Percentiles rank a stretch among this genome's conserved stretches.
phyloP scores from a whole-genome alignment of 2,888 invertebrate genomes.

The Tuta absoluta region DNA sequence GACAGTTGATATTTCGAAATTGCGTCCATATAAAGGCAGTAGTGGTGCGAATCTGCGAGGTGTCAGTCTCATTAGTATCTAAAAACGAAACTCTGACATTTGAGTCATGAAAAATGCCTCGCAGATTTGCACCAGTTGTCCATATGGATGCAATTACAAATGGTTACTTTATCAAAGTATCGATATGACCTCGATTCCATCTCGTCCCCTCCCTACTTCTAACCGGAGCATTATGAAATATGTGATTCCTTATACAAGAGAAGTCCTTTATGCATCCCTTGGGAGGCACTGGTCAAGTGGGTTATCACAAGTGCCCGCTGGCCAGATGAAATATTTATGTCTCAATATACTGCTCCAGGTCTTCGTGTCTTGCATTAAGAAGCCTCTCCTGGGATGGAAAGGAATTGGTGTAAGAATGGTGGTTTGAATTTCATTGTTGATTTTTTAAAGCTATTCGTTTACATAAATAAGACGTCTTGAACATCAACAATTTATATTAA shows the following conservation, averaged over 20 bases:
- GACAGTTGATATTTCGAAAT: too few relatives aligned
- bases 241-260: conserved; percentile 79
- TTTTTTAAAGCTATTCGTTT: background rate
- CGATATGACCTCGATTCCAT: background rate
- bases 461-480: too few relatives aligned
- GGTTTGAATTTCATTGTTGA: conserved; percentile 28
- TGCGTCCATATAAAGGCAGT: too few relatives aligned
- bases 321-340: conserved; percentile 81
- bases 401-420: conserved; percentile 35
- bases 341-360: conserved; percentile 70
- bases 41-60: too few relatives aligned
- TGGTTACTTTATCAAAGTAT: too few relatives aligned
- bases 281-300: conserved; percentile 77
- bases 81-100: too few relatives aligned
- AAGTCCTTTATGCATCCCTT: conserved; percentile 79
- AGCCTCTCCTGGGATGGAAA: conserved; percentile 54
- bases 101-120: too few relatives aligned
- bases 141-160: too few relatives aligned
- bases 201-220: conserved; percentile 45
- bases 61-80: too few relatives aligned
- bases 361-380: conserved; percentile 62
- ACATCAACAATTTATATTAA: too few relatives aligned
- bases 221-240: conserved; percentile 71
- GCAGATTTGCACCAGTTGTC: too few relatives aligned
- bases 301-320: conserved; percentile 77